Evolutionary conservation across 2,113 vertebrate genomes (phyloP), one percentile per base, ranked within the genome.

Genomic region (Equus przewalskii): DNA sequence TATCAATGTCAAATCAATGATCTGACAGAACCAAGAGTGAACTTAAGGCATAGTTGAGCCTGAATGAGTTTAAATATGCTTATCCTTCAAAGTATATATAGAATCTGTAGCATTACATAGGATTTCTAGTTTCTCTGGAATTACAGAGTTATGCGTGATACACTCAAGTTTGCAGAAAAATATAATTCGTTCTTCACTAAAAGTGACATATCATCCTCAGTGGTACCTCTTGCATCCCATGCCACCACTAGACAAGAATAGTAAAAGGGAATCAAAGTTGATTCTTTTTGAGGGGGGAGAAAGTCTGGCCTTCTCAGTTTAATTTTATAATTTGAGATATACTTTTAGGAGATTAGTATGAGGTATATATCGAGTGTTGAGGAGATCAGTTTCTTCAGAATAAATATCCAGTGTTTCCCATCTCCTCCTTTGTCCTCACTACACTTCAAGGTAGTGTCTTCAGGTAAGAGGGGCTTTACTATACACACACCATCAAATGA

Each of bases 1-100:
- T 91, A 97, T 97, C 97, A 94, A 94, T 98, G 98, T 98, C 95
- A 98, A 96, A 95, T 89, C 93, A 98, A 96, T 97, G 91, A 80
- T 30, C 69, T 97, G 98, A 97, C 41, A 96, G 95, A 98, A 98
- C 24, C 91, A 98, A 98, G 84, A n/a, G 78, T 90, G 83, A 97
- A 91, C 28, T 91, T 72, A 46, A 79, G 93, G 28, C 62, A 33
- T 73, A 85, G n/a, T 36, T 75, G 30, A 97, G 7, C 21, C 62
- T 87, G 14, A 62, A 62, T 26, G 90, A 82, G 18, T 21, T 95
- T 64, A 83, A 94, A 89, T 13, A 79, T 73, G 70, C 2, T 24
- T 49, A 46, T 56, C 60, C 46, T 91, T 89, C 36, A 69, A 75
- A 80, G 28, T 26, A 30, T 36, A 26, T 62, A 19, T n/a, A 22